phyloP scores from a whole-genome alignment of 2,888 invertebrate species.

The Tolmerus cingulatus region DNA sequence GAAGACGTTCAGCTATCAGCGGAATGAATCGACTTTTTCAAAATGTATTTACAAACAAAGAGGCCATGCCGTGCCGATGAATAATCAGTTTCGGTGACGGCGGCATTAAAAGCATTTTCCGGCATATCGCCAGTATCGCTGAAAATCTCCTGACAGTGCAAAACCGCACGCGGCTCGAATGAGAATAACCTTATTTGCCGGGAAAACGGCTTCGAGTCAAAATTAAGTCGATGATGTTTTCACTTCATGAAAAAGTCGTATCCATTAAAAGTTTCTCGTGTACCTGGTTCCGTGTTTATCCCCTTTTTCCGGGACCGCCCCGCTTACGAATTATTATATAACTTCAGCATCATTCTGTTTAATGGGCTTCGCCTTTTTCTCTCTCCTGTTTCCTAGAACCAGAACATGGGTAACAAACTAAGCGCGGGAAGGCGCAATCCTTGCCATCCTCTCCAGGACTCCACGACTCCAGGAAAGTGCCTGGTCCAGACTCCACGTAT shows the following conservation, averaged over 20 bases:
- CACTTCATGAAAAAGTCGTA: slow-evolving; percentile 31
- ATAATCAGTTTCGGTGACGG: not conserved
- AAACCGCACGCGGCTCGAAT: not conserved
- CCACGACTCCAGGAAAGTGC: not conserved
- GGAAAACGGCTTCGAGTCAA: not conserved
- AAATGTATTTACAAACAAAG: not conserved
- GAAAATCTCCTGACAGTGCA: not conserved
- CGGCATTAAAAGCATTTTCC: not conserved
- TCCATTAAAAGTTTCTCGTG: slow-evolving; percentile 34
- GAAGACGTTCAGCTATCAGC: not conserved
- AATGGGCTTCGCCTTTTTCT: slow-evolving; percentile 9
- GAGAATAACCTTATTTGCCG: not conserved
- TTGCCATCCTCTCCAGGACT: not conserved
- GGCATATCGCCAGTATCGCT: not conserved
- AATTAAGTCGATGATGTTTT: slow-evolving; percentile 28
- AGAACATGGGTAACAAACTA: not conserved
- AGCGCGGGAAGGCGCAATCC: not conserved
- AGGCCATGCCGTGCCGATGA: not conserved
- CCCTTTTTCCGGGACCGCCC: not conserved
- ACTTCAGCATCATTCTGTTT: slow-evolving; percentile 28
- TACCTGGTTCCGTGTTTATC: not conserved
- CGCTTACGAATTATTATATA: slow-evolving; percentile 16
- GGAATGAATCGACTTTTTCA: not conserved
- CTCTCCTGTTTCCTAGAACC: not conserved
- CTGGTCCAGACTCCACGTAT: not conserved